Conservation (phyloP, 2,113 vertebrate genomes). For the Erinaceus europaeus region DNA sequence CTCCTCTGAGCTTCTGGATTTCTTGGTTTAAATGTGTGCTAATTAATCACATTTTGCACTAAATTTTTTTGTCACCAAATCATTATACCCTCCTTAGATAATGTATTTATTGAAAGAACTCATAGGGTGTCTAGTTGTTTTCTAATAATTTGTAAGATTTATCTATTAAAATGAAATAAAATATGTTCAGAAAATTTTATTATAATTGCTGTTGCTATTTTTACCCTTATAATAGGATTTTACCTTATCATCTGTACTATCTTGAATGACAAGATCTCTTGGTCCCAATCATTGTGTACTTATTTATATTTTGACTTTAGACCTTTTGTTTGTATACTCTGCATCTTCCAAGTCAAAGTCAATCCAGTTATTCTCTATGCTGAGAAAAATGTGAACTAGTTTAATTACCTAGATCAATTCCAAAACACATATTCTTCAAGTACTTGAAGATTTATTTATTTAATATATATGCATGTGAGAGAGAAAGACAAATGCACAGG, state of each 20-base stretch:
- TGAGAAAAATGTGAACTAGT: neutral
- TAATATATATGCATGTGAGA: too few species aligned
- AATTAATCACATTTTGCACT: neutral
- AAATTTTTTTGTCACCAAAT: neutral
- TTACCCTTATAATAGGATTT: neutral
- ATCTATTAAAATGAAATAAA: neutral
- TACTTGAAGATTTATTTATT: too few species aligned
- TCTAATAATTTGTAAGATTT: neutral
- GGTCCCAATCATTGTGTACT: neutral
- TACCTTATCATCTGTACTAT: neutral
- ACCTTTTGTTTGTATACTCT: neutral
- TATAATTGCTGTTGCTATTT: neutral
- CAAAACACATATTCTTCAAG: neutral
- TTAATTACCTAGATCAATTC: neutral
- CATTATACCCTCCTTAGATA: neutral
- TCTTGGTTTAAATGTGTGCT: neutral
- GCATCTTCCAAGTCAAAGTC: neutral
- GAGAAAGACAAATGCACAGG: too few species aligned
- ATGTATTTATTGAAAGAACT: neutral
- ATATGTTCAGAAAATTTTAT: neutral
- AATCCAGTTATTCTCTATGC: neutral
- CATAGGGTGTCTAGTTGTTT: neutral
- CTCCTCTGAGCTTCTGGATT: neutral
- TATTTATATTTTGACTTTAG: constrained; percentile 14
- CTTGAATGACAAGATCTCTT: neutral